Evolutionary conservation across 1,140 invertebrate species (phyloP), one percentile per base, ranked within the genome.

Genomic region (Halotydeus destructor): DNA sequence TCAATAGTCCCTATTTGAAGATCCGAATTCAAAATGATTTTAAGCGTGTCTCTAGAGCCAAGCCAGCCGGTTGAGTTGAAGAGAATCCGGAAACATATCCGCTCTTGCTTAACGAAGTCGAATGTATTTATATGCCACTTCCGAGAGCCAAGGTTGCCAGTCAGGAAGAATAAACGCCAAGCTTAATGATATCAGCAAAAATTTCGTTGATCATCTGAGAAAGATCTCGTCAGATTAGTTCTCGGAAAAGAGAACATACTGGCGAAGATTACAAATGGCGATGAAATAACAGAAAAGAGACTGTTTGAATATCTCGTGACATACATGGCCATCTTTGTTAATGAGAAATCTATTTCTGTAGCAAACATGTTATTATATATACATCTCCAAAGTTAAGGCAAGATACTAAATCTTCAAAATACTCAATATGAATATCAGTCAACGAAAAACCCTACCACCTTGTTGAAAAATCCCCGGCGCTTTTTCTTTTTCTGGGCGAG

Each of bases 51-150:
- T n/a, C n/a, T 78, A 84, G 50, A 50, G 50, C 78, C 85, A 35
- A 77, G 76, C 52, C 89, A 98, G 57, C 89, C 98, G 61, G 73
- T 78, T 1, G 91, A 98, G 62, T 62, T 97, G 31, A 84, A 94
- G 56, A 80, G 85, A 36, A 64, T 98, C 14, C 66, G 94, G 16
- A 76, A 76, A 55, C 86, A 97, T 57, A 94, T 99, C 46, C 75
- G 76, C 38, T 77, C 81, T 2, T 97, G 91, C 60, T 98, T 64
- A 73, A 75, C 9, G 78, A 89, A 54, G 91, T 98, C 49, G 76
- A 78, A 9, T 97, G 91, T 60, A 98, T 91, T 62, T 63, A 98
- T 28, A 78, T 99, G 79, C 93, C 93, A 9, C 91, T 98, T 69
- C 93, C 93, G 1, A 93, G 93, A n/a, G 11, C 69, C 94, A 79